Conservation (phyloP, 2,888 invertebrate genomes). For the Hirtodrosophila confusa region DNA sequence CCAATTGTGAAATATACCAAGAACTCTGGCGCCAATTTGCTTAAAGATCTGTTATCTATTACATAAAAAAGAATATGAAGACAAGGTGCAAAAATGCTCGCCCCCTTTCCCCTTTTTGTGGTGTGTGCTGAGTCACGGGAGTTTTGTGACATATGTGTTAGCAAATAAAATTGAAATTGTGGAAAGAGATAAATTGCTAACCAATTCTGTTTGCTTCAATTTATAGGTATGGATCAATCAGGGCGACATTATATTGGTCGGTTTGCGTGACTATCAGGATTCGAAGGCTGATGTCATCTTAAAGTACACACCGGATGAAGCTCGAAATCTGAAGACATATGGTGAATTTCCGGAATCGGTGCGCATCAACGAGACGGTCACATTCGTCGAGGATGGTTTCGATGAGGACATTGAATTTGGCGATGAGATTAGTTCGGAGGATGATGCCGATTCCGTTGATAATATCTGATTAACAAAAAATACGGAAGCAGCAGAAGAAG, state of each 20-base stretch:
- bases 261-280: constrained; percentile 98
- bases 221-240: constrained; percentile 97
- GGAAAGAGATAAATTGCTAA: constrained; percentile 4
- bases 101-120: background rate
- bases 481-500: constrained; percentile 26
- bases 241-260: constrained; percentile 99
- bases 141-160: background rate
- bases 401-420: constrained; percentile 99
- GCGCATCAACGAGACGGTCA: constrained; percentile 98
- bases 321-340: constrained; percentile 98
- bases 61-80: constrained; percentile 30
- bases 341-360: constrained; percentile 99
- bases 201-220: constrained; percentile 10
- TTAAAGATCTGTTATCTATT: constrained; percentile 68
- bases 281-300: constrained; percentile 99
- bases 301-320: constrained; percentile 99
- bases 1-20: constrained; percentile 58
- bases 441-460: constrained; percentile 91
- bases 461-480: constrained; percentile 85
- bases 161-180: constrained; percentile 13
- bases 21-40: constrained; percentile 45
- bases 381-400: constrained; percentile 96
- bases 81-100: constrained; percentile 31
- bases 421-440: constrained; percentile 96
- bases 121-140: constrained; percentile 23